These are phyloP conservation scores for Galeruca laticollis DNA, from an alignment of 2,888 invertebrate species.

Conservation along the genomic window DNA sequence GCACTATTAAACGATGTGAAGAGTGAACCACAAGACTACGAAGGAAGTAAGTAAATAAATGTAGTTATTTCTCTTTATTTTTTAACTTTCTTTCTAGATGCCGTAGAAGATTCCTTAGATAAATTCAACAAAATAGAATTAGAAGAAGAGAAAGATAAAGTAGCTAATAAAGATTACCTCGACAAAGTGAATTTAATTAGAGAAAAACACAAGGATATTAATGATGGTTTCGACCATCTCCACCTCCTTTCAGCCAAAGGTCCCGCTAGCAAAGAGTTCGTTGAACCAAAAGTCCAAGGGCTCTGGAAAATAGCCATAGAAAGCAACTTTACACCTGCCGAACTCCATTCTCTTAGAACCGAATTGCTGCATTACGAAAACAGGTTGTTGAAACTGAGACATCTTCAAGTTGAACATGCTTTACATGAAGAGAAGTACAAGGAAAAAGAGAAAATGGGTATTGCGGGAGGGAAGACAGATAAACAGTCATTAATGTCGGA, in stretches of 20 bases:
- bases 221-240: conserved; percentile 83
- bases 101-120: conserved; percentile 78
- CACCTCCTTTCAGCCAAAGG: conserved; percentile 81
- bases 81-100: conserved; percentile 73
- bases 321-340: conserved; percentile 84
- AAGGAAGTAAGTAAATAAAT: conserved; percentile 72
- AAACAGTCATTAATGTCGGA: conserved; percentile 73
- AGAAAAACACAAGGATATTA: conserved; percentile 80
- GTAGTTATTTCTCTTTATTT: neutral
- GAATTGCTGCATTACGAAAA: conserved; percentile 91
- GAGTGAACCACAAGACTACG: conserved; percentile 70
- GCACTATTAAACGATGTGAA: conserved; percentile 80
- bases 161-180: conserved; percentile 73
- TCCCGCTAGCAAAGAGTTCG: conserved; percentile 86
- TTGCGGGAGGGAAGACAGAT: conserved; percentile 43
- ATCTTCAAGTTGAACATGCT: conserved; percentile 85
- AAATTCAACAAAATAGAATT: conserved; percentile 78
- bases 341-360: conserved; percentile 85
- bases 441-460: conserved; percentile 68
- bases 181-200: conserved; percentile 79
- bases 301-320: conserved; percentile 87
- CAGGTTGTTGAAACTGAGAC: conserved; percentile 83
- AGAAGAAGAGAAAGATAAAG: conserved; percentile 70
- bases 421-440: conserved; percentile 76
- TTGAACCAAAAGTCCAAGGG: conserved; percentile 91